Evolutionary conservation across 2,888 invertebrate species (phyloP).

Genomic region (Frankliniella intonsa): DNA sequence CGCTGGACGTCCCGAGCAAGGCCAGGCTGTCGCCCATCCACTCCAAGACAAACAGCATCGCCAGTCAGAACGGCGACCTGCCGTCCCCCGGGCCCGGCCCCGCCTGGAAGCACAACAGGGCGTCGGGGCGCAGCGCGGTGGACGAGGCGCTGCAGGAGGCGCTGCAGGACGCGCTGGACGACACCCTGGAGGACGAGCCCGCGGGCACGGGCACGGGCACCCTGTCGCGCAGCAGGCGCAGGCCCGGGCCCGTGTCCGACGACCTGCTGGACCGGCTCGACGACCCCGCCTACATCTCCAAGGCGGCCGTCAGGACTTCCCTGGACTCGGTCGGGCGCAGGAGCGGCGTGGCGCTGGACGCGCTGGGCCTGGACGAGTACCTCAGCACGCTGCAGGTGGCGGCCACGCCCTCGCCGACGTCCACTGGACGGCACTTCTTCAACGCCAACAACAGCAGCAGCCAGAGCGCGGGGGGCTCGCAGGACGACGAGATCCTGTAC

Average conservation of each 20-base stretch:
- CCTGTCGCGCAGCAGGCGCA: background rate
- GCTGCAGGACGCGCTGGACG: background rate
- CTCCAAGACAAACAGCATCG: constrained; percentile 19
- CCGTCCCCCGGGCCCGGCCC: background rate
- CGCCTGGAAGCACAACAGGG: background rate
- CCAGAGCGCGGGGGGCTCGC: background rate
- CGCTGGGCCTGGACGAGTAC: constrained; percentile 64
- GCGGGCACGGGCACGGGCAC: background rate
- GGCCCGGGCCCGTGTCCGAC: constrained; percentile 59
- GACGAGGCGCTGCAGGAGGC: constrained; percentile 16
- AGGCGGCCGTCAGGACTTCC: constrained; percentile 35
- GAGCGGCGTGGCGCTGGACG: constrained; percentile 43
- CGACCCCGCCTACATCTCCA: constrained; percentile 54
- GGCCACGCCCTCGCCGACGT: background rate
- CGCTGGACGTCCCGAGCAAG: constrained; percentile 21
- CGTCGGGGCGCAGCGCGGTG: background rate
- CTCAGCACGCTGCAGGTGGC: constrained; percentile 56
- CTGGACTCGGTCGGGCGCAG: constrained; percentile 41
- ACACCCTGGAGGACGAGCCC: background rate
- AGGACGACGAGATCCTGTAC: constrained; percentile 38
- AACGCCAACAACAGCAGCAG: background rate
- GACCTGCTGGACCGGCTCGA: constrained; percentile 59
- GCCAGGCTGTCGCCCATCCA: background rate
- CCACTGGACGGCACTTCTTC: background rate
- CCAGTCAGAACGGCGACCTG: constrained; percentile 12